Evolutionary conservation across 23 tunicate species (phyloP), one percentile per base, ranked within the genome.

Genomic region (Botrylloides violaceus): DNA sequence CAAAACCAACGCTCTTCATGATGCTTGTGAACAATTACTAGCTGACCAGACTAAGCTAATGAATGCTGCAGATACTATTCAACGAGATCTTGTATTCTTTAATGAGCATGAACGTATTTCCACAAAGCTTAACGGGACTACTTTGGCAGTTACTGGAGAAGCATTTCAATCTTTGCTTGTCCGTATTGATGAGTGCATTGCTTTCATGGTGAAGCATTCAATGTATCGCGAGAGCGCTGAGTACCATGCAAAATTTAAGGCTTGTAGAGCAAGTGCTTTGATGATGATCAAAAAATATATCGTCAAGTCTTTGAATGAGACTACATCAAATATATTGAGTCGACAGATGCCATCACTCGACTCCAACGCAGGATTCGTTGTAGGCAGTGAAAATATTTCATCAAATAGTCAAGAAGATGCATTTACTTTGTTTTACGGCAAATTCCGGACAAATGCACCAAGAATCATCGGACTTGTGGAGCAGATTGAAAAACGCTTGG

Each of bases 381-480:
- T 26, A 6, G 70, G 70, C 34, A 63, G 35, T 3, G 70, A 63
- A 63, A 4, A 4, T 3, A 31, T 7, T 31, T 6, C 35, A 25
- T 4, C 35, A 4, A 7, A 31, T 12, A 34, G 32, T 7, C 70
- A 63, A 29, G 98, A 92, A 38, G 99, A 95, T 79, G 99, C 99
- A 0, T 95, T 95, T 49, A 95, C 99, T 29, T 73, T 95, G 49
- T 95, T 87, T 49, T 95, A 95, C 56, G 99, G 99, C 4, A 83
- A 90, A 58, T 95, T 95, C 62, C 71, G 99, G 26, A 83, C 99
- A 49, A 87, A 95, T 71, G 99, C 99, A 2, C 99, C 99, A 2
- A 87, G 86, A 75, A 87, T 95, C 26, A 88, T 80, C 73, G 79
- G 82, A 4, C 73, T 95, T 19, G 94, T 87, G 78, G 80, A 60